Conservation (phyloP, 2,888 invertebrate species). For the Pammene fasciana region DNA sequence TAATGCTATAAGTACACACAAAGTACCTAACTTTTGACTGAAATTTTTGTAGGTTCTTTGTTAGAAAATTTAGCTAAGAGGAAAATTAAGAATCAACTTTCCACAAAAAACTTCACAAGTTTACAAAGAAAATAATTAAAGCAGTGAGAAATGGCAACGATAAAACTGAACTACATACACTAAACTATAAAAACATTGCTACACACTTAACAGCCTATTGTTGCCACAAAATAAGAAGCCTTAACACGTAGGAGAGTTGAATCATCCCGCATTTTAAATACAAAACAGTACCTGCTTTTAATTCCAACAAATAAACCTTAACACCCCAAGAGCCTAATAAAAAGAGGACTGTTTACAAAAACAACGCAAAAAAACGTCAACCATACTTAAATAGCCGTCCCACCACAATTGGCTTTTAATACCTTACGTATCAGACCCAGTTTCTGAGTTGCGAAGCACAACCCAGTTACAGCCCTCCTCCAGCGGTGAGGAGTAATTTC, state of each 20-base stretch:
- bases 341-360: slow-evolving; percentile 14
- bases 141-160: no score
- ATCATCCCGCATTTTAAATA: background rate
- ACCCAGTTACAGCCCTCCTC: slow-evolving; percentile 51
- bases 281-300: background rate
- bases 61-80: no score
- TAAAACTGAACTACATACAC: no score
- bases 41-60: no score
- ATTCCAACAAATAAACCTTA: slow-evolving; percentile 46
- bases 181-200: no score
- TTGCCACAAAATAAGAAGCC: no score
- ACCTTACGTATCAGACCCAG: slow-evolving; percentile 54
- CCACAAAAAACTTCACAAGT: no score
- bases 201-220: no score
- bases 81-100: no score
- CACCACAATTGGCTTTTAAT: slow-evolving; percentile 60
- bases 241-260: background rate
- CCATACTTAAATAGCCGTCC: slow-evolving; percentile 41
- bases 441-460: slow-evolving; percentile 49
- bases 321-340: slow-evolving; percentile 46
- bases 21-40: no score
- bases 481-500: slow-evolving; percentile 63
- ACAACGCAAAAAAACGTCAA: slow-evolving; percentile 14
- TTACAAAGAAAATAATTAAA: no score
- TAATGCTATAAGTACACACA: no score